A percentile compares a stretch with the other conserved stretches of the same genome.
Conservation (phyloP, 2,113 vertebrate species). For the Hystrix cristata region DNA sequence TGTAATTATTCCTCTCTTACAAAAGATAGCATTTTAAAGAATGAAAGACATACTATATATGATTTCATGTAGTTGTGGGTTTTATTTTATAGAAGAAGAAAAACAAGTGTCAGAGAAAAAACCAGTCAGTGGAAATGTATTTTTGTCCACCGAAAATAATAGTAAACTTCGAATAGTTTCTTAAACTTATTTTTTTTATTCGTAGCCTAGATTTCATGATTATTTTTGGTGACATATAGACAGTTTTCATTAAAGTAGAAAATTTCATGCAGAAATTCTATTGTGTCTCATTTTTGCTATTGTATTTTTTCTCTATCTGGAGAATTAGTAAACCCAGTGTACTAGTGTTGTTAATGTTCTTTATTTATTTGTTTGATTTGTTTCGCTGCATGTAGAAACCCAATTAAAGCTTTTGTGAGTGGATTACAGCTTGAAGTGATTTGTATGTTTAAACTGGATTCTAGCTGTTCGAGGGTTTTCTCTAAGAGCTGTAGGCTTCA, state of each 20-base stretch:
- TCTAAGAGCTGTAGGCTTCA: slow-evolving; percentile 71
- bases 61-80: not conserved
- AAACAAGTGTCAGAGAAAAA: slow-evolving; percentile 2
- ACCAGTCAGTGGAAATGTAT: not conserved
- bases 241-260: slow-evolving; percentile 15
- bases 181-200: slow-evolving; percentile 21
- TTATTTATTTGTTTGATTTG: slow-evolving; percentile 81
- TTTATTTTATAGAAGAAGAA: slow-evolving; percentile 48
- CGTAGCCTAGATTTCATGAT: slow-evolving; percentile 13
- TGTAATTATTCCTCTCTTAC: not conserved
- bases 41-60: not conserved
- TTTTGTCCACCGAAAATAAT: not conserved
- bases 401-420: slow-evolving; percentile 78
- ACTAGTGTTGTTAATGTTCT: slow-evolving; percentile 79
- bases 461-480: slow-evolving; percentile 76
- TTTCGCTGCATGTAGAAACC: slow-evolving; percentile 82
- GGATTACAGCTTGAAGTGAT: slow-evolving; percentile 82
- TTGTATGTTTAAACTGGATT: slow-evolving; percentile 83
- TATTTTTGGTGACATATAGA: slow-evolving; percentile 29
- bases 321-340: slow-evolving; percentile 82
- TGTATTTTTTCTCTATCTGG: slow-evolving; percentile 72
- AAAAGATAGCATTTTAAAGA: not conserved
- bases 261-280: slow-evolving; percentile 56
- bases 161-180: not conserved
- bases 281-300: slow-evolving; percentile 75